Evolutionary conservation across 2,113 vertebrate species (phyloP).

Genomic region (pig (Sus scrofa)): T2T-Sscrofa CM000830.6:17775501-17776000

Average conservation of each 20-base stretch:
- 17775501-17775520: constrained; percentile 56
- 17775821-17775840: constrained; percentile 39
- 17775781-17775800: neutral
- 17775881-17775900: constrained; percentile 48
- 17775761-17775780: neutral
- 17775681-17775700: constrained; percentile 46
- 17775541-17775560: neutral
- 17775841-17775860: constrained; percentile 54
- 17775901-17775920: constrained; percentile 38
- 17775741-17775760: neutral
- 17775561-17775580: constrained; percentile 27
- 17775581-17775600: constrained; percentile 11
- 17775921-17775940: constrained; percentile 8
- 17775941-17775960: constrained; percentile 37
- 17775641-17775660: neutral
- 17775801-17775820: neutral
- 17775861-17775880: constrained; percentile 43
- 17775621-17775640: neutral
- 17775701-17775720: constrained; percentile 12
- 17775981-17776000: constrained; percentile 40
- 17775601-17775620: constrained; percentile 29
- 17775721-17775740: neutral
- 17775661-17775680: constrained; percentile 45
- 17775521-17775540: neutral
- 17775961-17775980: constrained; percentile 42